phyloP scores from a whole-genome alignment of 2,113 vertebrate genomes.

The Tonatia bakeri region DNA sequence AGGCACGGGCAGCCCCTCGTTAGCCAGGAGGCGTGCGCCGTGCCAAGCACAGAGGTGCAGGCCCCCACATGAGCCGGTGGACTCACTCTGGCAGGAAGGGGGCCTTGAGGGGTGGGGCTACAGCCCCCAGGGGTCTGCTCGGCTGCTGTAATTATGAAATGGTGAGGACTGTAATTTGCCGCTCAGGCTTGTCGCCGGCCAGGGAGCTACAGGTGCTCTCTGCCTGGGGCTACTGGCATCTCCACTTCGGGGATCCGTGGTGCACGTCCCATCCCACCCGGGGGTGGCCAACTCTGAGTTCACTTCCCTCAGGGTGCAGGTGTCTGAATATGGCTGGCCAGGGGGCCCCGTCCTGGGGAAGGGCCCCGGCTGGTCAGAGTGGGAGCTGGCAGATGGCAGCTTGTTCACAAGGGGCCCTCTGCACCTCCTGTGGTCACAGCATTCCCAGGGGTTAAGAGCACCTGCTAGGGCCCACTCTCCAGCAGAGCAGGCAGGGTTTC shows the following conservation, averaged over 20 bases:
- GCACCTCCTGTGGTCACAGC: accelerated
- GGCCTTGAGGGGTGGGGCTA: accelerated
- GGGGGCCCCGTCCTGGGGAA: neutral
- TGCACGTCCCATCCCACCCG: accelerated
- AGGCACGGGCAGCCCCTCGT: accelerated
- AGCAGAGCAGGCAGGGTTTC: neutral
- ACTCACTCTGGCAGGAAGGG: neutral
- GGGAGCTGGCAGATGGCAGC: accelerated
- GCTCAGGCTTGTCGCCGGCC: neutral
- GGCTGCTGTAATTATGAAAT: neutral
- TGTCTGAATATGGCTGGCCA: accelerated
- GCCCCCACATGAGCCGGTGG: neutral
- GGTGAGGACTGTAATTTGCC: neutral
- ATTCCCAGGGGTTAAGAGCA: accelerated
- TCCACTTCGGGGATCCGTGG: neutral
- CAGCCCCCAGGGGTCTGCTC: neutral
- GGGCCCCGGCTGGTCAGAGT: accelerated
- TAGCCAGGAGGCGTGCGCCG: neutral
- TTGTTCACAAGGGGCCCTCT: accelerated
- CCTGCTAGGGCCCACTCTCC: neutral
- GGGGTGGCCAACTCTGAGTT: neutral
- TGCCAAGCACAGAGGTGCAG: accelerated
- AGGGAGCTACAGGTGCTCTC: neutral
- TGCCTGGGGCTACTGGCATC: accelerated
- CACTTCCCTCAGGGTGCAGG: accelerated